Base-by-base conservation (phyloP, 2,797 vertebrate genomes). In the Otolemur crassicaudatus region DNA sequence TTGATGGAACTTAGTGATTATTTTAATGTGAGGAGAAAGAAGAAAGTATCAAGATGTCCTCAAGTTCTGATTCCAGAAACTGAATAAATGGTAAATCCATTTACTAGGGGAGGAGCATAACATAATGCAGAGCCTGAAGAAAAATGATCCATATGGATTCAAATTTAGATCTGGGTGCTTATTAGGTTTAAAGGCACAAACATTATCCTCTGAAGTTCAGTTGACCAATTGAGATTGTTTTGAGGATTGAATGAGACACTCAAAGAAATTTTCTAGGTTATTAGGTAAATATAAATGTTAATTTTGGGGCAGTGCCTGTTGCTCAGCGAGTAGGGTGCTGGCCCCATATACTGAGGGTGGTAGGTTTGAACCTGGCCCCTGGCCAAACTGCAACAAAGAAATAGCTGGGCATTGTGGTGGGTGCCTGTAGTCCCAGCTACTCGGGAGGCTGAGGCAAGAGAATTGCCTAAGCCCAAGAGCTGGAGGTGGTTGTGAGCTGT, bases 11-110 rank as follows among this genome's bases (percentile, higher is more conserved):
- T 91, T 90, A 72, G 29, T 60, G 34, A 83, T 84, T 87, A 22
- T 96, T 97, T 90, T 94, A 91, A 90, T 27, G 11, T 81, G 34
- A 53, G 34, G 19, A 58, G 29, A 91, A 60, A 86, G n/a, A 89
- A 53, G 69, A 77, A 69, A 67, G 7, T 77, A 60, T 89, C 31
- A 82, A 94, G 49, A 90, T 92, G 8, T 61, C 34, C 90, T 6
- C 6, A 91, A 53, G 43, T 93, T 67, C 14, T 90, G 4, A 87
- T 46, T 76, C n/a, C 11, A 89, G 20, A 25, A 77, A 29, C 27
- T 91, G 60, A 53, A 76, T 88, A 86, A 93, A 61, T 75, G 67
- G 53, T 63, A 73, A 58, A 87, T 23, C 9, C 17, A 22, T 65
- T 94, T 89, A 49, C 72, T 87, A 60, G n/a, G 16, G 22, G 27